phyloP scores from a whole-genome alignment of 2,797 vertebrate species.

The Anguilla megastoma region DNA sequence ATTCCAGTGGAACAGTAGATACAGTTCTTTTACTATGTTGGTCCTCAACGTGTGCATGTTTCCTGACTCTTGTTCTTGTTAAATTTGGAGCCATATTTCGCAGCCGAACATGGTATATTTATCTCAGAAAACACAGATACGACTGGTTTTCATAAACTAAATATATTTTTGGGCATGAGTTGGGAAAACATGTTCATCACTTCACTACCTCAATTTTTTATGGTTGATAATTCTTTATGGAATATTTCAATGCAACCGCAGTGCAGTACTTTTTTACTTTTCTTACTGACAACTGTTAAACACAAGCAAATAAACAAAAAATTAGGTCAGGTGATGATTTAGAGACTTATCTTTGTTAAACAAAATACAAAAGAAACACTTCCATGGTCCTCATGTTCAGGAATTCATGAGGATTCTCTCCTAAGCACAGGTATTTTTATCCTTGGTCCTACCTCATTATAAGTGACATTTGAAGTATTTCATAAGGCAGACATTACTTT shows the following conservation, averaged over 20 bases:
- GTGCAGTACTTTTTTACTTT: not conserved
- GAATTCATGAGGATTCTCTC: not conserved
- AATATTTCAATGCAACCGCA: conserved; percentile 21
- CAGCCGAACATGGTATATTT: not conserved
- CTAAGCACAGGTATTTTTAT: not conserved
- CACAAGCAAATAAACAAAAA: not conserved
- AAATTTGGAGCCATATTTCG: not conserved
- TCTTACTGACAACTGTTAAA: not conserved
- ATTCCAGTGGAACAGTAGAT: not conserved
- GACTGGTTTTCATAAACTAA: not conserved
- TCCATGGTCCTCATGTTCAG: not conserved
- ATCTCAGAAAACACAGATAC: not conserved
- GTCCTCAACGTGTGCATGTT: not conserved
- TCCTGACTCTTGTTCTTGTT: not conserved
- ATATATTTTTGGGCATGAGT: not conserved
- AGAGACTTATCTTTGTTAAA: not conserved
- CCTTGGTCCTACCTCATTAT: not conserved
- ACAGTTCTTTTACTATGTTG: conserved; percentile 11
- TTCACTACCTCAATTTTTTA: conserved; percentile 55
- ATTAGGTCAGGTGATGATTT: not conserved
- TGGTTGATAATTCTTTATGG: not conserved
- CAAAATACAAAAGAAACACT: not conserved
- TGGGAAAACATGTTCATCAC: not conserved
- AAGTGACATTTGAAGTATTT: conserved; percentile 17
- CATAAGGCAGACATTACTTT: conserved; percentile 39